Evolutionary conservation across 1,140 invertebrate species (phyloP).

Genomic region (Arion vulgaris): DNA sequence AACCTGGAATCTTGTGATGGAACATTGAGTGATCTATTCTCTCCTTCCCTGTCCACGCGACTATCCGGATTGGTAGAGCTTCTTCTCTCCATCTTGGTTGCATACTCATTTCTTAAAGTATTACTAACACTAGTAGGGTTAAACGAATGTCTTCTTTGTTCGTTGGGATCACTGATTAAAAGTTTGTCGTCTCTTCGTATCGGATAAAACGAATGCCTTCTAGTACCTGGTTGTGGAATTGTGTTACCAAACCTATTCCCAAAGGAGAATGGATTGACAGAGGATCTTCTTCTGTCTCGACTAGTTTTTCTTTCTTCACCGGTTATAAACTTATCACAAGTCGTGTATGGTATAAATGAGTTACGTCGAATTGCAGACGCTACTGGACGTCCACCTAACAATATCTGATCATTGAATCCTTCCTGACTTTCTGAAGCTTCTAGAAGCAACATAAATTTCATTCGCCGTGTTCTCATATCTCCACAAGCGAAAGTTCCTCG

Average conservation of each 20-base stretch:
- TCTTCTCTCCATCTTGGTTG: neutral
- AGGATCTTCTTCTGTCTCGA: slow-evolving; percentile 33
- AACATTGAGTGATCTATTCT: neutral
- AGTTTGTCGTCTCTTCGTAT: slow-evolving; percentile 27
- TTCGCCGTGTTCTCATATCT: slow-evolving; percentile 33
- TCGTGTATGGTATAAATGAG: slow-evolving; percentile 23
- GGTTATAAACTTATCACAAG: slow-evolving; percentile 22
- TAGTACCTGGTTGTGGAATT: neutral
- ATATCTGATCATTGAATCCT: neutral
- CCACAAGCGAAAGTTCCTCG: slow-evolving; percentile 36
- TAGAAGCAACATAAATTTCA: slow-evolving; percentile 35
- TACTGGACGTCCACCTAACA: neutral
- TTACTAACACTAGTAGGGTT: slow-evolving; percentile 27
- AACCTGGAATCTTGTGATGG: slow-evolving; percentile 21
- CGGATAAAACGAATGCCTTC: slow-evolving; percentile 33
- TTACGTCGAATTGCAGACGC: slow-evolving; percentile 2
- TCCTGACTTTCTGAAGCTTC: slow-evolving; percentile 35
- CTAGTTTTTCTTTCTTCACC: slow-evolving; percentile 9
- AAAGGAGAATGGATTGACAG: slow-evolving; percentile 26
- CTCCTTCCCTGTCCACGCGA: neutral
- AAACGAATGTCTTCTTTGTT: slow-evolving; percentile 24
- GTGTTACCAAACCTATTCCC: slow-evolving; percentile 6
- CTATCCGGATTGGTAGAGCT: slow-evolving; percentile 14
- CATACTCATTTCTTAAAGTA: slow-evolving; percentile 26
- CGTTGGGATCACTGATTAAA: slow-evolving; percentile 9